phyloP scores from a whole-genome alignment of 2,797 vertebrate genomes.

The Microctenopoma steveboyesi region DNA sequence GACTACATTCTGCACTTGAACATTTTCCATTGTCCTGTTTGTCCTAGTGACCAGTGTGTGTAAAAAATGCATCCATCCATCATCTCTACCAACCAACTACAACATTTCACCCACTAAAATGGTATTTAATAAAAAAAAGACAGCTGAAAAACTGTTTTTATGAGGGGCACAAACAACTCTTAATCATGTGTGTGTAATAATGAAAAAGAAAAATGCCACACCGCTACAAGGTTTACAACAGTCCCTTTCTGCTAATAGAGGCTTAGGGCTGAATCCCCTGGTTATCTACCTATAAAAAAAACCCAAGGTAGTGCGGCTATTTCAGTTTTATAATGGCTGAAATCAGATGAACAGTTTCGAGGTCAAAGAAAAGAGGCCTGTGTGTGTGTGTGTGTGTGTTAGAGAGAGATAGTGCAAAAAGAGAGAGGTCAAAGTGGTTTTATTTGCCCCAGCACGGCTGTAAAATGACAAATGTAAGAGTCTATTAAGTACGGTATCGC shows the following conservation, averaged over 20 bases:
- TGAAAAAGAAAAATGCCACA: conserved; percentile 32
- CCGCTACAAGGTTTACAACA: conserved; percentile 62
- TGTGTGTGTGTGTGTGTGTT: neutral
- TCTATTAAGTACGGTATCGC: neutral
- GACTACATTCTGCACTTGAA: neutral
- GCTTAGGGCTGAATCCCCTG: conserved; percentile 53
- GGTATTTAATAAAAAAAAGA: conserved; percentile 40
- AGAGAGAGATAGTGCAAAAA: neutral
- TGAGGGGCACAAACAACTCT: conserved; percentile 51
- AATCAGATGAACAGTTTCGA: conserved; percentile 50
- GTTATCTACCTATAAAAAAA: conserved; percentile 49
- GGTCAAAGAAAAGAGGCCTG: conserved; percentile 35
- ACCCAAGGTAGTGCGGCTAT: conserved; percentile 50
- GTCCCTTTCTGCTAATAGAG: conserved; percentile 26
- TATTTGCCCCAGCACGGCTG: conserved; percentile 13
- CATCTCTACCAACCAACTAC: conserved; percentile 25
- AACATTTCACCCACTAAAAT: conserved; percentile 47
- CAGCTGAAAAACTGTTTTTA: conserved; percentile 26
- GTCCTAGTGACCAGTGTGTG: neutral
- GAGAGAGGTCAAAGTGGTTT: neutral
- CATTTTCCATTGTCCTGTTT: neutral
- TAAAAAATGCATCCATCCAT: conserved; percentile 29
- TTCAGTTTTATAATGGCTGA: conserved; percentile 55
- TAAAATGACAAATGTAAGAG: conserved; percentile 37
- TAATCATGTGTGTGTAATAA: conserved; percentile 52